phyloP scores from a whole-genome alignment of 2,797 vertebrate genomes.

The Momotus momota region DNA sequence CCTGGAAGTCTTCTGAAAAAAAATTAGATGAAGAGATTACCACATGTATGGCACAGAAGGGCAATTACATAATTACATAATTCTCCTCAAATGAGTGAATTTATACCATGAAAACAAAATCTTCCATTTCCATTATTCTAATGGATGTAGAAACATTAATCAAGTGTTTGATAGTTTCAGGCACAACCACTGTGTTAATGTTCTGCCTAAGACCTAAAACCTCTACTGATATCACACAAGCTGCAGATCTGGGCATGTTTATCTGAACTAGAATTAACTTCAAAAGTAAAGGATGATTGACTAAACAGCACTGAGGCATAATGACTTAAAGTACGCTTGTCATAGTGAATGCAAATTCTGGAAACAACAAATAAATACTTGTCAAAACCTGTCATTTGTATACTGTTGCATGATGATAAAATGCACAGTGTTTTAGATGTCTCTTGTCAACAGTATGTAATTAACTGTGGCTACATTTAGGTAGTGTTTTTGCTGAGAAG shows the following conservation, averaged over 20 bases:
- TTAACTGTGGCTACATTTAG: constrained; percentile 52
- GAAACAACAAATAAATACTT: constrained; percentile 67
- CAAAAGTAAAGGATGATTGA: constrained; percentile 8
- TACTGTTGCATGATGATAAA: constrained; percentile 35
- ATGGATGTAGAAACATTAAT: constrained; percentile 23
- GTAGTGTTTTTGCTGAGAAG: constrained; percentile 39
- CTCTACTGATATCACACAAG: background rate
- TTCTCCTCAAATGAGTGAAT: background rate
- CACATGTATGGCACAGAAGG: background rate
- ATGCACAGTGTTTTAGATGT: constrained; percentile 34
- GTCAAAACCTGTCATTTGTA: constrained; percentile 70
- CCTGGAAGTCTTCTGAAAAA: background rate
- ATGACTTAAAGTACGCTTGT: constrained; percentile 47
- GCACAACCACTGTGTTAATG: background rate
- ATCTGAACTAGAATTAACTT: constrained; percentile 31
- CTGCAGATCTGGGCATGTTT: background rate
- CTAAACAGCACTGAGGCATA: background rate
- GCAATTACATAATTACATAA: background rate
- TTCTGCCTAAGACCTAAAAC: constrained; percentile 15
- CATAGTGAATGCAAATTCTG: constrained; percentile 34
- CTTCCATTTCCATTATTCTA: background rate
- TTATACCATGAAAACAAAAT: background rate
- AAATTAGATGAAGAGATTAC: background rate
- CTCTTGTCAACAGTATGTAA: constrained; percentile 55
- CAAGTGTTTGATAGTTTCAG: background rate